Evolutionary conservation across 1,140 invertebrate species (phyloP).

Genomic region (Homarus americanus): DNA sequence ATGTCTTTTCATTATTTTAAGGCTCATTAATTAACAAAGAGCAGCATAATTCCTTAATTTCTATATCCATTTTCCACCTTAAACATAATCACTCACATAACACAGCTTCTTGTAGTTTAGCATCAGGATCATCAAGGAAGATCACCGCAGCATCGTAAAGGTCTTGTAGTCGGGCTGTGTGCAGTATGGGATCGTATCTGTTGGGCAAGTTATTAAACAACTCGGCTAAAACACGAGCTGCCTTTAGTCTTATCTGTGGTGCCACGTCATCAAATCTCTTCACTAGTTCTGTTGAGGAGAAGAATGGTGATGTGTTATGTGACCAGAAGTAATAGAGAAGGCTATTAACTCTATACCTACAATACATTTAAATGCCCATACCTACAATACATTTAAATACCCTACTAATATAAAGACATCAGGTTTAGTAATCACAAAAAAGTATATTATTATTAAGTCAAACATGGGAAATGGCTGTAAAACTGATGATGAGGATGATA

Average conservation of each 20-base stretch:
- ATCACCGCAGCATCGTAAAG: constrained; percentile 35
- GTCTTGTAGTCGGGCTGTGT: constrained; percentile 32
- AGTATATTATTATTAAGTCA: too few species aligned
- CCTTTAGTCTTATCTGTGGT: constrained; percentile 23
- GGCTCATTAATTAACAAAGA: too few species aligned
- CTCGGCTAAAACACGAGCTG: constrained; percentile 26
- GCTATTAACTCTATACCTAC: too few species aligned
- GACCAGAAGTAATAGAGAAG: too few species aligned
- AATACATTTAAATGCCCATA: too few species aligned
- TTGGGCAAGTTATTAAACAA: constrained; percentile 41
- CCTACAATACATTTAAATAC: too few species aligned
- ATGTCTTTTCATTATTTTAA: too few species aligned
- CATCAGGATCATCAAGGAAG: constrained; percentile 63
- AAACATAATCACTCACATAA: constrained; percentile 10
- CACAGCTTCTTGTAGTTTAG: constrained; percentile 48
- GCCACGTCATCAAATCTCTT: constrained; percentile 55
- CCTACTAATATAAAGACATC: too few species aligned
- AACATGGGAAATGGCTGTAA: too few species aligned
- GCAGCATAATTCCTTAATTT: too few species aligned
- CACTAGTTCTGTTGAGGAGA: constrained; percentile 38
- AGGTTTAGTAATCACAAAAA: too few species aligned
- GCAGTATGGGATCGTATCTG: constrained; percentile 28
- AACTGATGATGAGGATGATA: too few species aligned
- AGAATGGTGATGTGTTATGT: background rate
- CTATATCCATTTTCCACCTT: background rate